Conservation (phyloP, 2,797 vertebrate species). For the Sus cebifrons region DNA sequence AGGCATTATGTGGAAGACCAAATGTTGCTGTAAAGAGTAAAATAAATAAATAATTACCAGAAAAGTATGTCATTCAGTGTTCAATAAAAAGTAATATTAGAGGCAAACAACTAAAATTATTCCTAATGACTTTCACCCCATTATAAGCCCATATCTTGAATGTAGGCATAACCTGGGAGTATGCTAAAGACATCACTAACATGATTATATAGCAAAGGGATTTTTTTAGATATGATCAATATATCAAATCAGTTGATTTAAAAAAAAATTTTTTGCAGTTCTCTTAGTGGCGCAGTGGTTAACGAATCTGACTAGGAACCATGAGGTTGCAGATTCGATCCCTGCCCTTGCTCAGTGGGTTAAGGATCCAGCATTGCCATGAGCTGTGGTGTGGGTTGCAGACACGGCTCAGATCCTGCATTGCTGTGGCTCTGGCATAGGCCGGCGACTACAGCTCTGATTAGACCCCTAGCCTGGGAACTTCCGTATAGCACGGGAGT, state of each 20-base stretch:
- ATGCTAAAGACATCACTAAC: not conserved
- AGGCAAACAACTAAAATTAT: not conserved
- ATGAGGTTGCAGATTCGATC: no score
- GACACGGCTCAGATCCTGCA: no score
- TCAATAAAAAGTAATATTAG: not conserved
- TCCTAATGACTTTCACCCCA: not conserved
- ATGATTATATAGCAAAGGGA: not conserved
- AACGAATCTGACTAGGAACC: no score
- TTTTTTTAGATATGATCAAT: not conserved
- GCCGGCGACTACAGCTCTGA: no score
- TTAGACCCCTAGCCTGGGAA: no score
- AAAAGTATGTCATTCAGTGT: not conserved
- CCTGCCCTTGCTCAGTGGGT: no score
- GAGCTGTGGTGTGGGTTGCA: no score
- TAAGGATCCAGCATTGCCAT: no score
- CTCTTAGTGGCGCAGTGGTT: no score
- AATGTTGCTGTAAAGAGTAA: not conserved
- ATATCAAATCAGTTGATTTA: not conserved
- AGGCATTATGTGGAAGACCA: not conserved
- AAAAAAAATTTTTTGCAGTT: not conserved
- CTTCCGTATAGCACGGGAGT: no score
- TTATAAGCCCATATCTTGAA: not conserved
- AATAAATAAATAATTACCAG: conserved; percentile 16
- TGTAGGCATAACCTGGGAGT: not conserved
- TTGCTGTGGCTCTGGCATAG: no score